Conservation (phyloP, 1,140 invertebrate species). For the Forficula auricularia region DNA sequence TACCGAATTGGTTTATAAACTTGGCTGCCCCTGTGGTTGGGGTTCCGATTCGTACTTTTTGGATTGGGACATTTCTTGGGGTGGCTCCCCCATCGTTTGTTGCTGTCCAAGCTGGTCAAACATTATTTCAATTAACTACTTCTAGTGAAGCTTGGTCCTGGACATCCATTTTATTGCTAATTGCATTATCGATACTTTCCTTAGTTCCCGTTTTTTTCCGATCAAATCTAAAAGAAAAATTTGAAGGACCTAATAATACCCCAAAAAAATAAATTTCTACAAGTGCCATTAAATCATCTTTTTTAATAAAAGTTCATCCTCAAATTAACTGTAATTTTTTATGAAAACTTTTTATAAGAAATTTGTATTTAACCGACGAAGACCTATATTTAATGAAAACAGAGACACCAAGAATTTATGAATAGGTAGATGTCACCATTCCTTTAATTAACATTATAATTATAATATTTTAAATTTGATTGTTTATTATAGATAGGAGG, state of each 20-base stretch:
- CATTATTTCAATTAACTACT: slow-evolving; percentile 79
- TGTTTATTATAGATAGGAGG: too few relatives aligned
- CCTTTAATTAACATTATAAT: too few relatives aligned
- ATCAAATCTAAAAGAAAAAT: slow-evolving; percentile 59
- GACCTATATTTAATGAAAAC: too few relatives aligned
- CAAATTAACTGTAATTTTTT: too few relatives aligned
- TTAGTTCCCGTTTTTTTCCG: slow-evolving; percentile 85
- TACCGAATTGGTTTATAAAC: slow-evolving; percentile 99
- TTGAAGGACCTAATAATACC: slow-evolving; percentile 30
- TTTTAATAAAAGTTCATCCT: too few relatives aligned
- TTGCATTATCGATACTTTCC: slow-evolving; percentile 61
- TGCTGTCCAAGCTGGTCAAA: slow-evolving; percentile 93
- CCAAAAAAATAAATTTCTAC: too few relatives aligned
- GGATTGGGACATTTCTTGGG: slow-evolving; percentile 42
- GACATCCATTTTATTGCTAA: slow-evolving; percentile 63
- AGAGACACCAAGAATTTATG: too few relatives aligned
- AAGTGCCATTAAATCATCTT: too few relatives aligned
- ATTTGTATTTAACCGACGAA: too few relatives aligned
- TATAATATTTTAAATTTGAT: too few relatives aligned
- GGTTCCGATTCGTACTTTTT: slow-evolving; percentile 78
- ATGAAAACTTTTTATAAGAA: too few relatives aligned
- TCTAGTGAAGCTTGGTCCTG: slow-evolving; percentile 79
- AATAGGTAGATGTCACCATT: too few relatives aligned
- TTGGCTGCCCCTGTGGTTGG: slow-evolving; percentile 90
- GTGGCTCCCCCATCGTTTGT: slow-evolving; percentile 96